Evolutionary conservation across 92 coral and sea anemone genomes (phyloP).

Genomic region (Meandrina meandrites): DNA sequence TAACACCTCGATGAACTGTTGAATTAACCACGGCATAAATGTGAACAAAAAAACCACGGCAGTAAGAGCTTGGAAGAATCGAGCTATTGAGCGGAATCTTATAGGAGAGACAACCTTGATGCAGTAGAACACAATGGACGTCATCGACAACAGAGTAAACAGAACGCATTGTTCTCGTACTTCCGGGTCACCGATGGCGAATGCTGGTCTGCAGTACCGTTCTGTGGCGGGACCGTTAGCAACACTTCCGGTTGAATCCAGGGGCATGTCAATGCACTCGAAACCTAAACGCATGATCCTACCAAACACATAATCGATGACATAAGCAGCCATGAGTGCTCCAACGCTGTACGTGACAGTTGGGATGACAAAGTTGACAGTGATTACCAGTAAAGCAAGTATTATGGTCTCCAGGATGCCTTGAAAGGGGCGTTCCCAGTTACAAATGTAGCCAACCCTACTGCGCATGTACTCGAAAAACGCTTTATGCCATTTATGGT

Average conservation of each 20-base stretch:
- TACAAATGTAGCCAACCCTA: conserved; percentile 73
- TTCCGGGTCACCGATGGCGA: conserved; percentile 47
- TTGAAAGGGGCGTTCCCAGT: conserved; percentile 62
- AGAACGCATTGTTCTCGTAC: conserved; percentile 43
- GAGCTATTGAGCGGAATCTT: conserved; percentile 17
- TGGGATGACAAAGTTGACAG: conserved; percentile 79
- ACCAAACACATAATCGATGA: conserved; percentile 76
- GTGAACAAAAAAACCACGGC: conserved; percentile 52
- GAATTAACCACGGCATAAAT: conserved; percentile 80
- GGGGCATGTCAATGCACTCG: conserved; percentile 42
- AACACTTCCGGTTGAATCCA: neutral
- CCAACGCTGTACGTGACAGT: conserved; percentile 66
- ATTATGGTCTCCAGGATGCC: conserved; percentile 62
- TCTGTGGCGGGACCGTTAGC: conserved; percentile 25
- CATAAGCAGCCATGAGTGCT: conserved; percentile 71
- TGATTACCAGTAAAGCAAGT: conserved; percentile 48
- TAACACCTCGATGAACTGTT: conserved; percentile 63
- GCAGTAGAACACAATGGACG: conserved; percentile 30
- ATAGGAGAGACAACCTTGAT: conserved; percentile 24
- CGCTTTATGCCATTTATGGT: conserved; percentile 74
- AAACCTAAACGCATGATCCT: conserved; percentile 68
- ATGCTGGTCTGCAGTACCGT: conserved; percentile 28
- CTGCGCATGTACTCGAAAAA: conserved; percentile 83
- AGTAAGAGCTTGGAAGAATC: conserved; percentile 49
- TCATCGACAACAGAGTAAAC: conserved; percentile 51